Percentiles rank a stretch among this genome's conserved stretches.
Evolutionary conservation across 2,797 vertebrate species (phyloP).

Genomic region (Todus mexicanus): DNA sequence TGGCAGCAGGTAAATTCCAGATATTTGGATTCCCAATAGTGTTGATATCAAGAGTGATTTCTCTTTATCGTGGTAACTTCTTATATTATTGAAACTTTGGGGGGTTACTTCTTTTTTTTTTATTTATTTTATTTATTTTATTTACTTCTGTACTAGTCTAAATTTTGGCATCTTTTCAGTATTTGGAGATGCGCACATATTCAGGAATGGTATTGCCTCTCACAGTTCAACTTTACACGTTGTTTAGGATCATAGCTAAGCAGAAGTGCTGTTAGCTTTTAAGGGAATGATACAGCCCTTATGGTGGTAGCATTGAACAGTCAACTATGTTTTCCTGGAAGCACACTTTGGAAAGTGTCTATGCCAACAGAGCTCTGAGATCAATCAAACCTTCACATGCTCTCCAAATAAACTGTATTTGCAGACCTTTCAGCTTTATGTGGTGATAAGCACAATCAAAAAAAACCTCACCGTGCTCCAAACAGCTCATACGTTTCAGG

Average conservation of each 20-base stretch:
- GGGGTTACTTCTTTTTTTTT: neutral
- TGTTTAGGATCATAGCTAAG: neutral
- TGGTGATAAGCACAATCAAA: neutral
- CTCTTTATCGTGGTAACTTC: neutral
- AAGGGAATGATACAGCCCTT: neutral
- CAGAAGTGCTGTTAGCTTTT: neutral
- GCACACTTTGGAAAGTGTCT: neutral
- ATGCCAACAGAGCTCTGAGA: neutral
- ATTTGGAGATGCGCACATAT: neutral
- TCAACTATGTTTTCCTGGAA: neutral
- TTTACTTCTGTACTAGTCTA: neutral
- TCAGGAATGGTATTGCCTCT: neutral
- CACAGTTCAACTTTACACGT: neutral
- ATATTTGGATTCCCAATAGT: neutral
- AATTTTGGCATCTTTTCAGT: neutral
- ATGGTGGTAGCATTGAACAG: neutral
- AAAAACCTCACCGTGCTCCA: neutral
- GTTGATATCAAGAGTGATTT: neutral
- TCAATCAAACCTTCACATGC: neutral
- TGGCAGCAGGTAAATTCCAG: neutral
- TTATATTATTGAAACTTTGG: neutral
- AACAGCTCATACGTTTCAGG: neutral
- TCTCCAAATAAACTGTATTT: neutral
- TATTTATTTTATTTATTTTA: neutral
- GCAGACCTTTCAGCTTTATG: neutral